Percentiles rank a stretch among this genome's conserved stretches.
These are phyloP conservation scores for Anhinga rufa DNA, from an alignment of 2,113 vertebrate species.

Conservation along the genomic window DNA sequence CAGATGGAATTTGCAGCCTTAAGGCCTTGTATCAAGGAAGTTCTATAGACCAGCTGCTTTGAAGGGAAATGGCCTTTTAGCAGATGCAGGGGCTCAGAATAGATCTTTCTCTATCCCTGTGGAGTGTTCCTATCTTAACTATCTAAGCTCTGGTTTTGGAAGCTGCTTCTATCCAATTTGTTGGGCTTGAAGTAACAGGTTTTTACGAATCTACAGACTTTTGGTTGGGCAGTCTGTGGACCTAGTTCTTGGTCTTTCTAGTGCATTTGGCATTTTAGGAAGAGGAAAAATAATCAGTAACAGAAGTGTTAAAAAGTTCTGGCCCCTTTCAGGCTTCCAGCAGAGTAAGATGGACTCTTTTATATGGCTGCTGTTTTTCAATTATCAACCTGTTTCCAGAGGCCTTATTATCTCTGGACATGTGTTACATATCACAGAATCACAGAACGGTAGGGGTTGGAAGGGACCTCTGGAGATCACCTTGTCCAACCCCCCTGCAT, in stretches of 20 bases:
- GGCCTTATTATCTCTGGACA: not conserved
- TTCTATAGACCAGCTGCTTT: not conserved
- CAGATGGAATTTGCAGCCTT: slow-evolving; percentile 32
- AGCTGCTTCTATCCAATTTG: slow-evolving; percentile 2
- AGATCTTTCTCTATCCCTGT: not conserved
- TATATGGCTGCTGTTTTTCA: not conserved
- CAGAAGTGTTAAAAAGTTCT: not conserved
- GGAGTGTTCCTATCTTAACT: not conserved
- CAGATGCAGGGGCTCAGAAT: slow-evolving; percentile 23
- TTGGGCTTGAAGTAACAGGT: not conserved
- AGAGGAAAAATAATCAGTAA: not conserved
- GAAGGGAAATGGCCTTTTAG: not conserved
- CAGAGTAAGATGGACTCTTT: not conserved
- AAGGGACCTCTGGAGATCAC: too few relatives aligned
- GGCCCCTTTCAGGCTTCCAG: not conserved
- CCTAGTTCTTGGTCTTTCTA: not conserved
- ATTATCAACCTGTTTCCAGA: not conserved
- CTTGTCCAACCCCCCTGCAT: too few relatives aligned
- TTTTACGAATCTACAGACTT: not conserved
- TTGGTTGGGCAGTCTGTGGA: not conserved
- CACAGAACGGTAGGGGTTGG: too few relatives aligned
- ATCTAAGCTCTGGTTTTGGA: not conserved
- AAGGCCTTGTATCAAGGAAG: slow-evolving; percentile 3
- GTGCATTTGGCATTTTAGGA: not conserved
- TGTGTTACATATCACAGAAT: not conserved